Evolutionary conservation across 2,888 invertebrate genomes (phyloP).

Genomic region (Epirrhoe tristata): DNA sequence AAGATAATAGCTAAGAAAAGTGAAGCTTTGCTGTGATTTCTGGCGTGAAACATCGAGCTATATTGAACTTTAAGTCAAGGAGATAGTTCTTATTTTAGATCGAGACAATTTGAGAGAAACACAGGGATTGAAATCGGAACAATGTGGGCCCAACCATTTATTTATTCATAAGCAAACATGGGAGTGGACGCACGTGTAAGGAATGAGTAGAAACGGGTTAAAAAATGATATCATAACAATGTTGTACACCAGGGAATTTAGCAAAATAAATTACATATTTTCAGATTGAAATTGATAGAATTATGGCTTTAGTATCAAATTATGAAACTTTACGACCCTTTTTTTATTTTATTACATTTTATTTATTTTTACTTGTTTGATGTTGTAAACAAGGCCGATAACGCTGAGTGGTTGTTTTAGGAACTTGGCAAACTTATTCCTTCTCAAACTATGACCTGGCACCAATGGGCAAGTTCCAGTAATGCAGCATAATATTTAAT

Average conservation of each 20-base stretch:
- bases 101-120: background rate
- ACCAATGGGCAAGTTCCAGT: too few species aligned
- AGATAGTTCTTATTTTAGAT: constrained; percentile 3
- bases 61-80: background rate
- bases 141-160: constrained; percentile 45
- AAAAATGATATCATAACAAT: constrained; percentile 37
- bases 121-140: constrained; percentile 36
- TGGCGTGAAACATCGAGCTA: background rate
- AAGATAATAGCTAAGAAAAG: background rate
- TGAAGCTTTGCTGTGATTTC: background rate
- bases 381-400: too few species aligned
- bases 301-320: background rate
- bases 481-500: too few species aligned
- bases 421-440: too few species aligned
- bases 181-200: constrained; percentile 46
- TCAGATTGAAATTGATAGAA: background rate
- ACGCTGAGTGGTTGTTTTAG: too few species aligned
- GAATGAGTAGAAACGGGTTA: constrained; percentile 43
- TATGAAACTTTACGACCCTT: background rate
- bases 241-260: constrained; percentile 23
- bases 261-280: constrained; percentile 24
- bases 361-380: too few species aligned
- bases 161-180: constrained; percentile 47
- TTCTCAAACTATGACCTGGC: too few species aligned
- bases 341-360: too few species aligned